These are phyloP conservation scores for Masnerella sp. DNA, from an alignment of 2,888 invertebrate genomes.

Conservation along the genomic window DNA sequence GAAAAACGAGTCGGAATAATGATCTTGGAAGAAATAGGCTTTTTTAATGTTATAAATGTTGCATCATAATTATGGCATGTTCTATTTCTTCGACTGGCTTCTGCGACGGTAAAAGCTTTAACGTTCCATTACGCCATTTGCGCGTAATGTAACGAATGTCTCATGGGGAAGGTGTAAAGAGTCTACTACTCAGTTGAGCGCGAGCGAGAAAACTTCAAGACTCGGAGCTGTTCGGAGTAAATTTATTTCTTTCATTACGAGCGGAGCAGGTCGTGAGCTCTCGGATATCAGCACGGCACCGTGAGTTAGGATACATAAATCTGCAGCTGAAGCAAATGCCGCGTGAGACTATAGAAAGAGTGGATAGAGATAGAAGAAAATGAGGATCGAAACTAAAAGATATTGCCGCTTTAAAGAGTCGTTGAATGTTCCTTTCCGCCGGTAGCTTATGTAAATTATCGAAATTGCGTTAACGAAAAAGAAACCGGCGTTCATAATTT, in stretches of 20 bases:
- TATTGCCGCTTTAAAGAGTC: conserved; percentile 50
- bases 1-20: no score
- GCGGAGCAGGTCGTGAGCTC: conserved; percentile 76
- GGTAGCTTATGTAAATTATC: conserved; percentile 49
- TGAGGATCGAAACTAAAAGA: conserved; percentile 55
- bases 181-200: conserved; percentile 57
- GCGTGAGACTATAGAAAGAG: conserved; percentile 62
- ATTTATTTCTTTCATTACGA: conserved; percentile 78
- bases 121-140: conserved; percentile 67
- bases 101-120: conserved; percentile 65
- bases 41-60: conserved; percentile 39
- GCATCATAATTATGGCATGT: conserved; percentile 52
- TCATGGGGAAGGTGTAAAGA: conserved; percentile 64
- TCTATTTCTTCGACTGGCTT: conserved; percentile 56
- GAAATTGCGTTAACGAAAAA: conserved; percentile 44
- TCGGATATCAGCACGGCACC: conserved; percentile 76
- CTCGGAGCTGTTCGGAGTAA: conserved; percentile 66
- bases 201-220: conserved; percentile 59
- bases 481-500: conserved; percentile 22
- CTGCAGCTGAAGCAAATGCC: conserved; percentile 70
- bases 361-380: conserved; percentile 53
- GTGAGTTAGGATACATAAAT: conserved; percentile 77
- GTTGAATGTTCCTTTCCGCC: conserved; percentile 38
- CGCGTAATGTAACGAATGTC: conserved; percentile 69
- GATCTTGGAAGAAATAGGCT: no score